A percentile compares a stretch with the other conserved stretches of the same genome.
Conservation (phyloP, 2,888 invertebrate species). For the Prenolepis imparis region DNA sequence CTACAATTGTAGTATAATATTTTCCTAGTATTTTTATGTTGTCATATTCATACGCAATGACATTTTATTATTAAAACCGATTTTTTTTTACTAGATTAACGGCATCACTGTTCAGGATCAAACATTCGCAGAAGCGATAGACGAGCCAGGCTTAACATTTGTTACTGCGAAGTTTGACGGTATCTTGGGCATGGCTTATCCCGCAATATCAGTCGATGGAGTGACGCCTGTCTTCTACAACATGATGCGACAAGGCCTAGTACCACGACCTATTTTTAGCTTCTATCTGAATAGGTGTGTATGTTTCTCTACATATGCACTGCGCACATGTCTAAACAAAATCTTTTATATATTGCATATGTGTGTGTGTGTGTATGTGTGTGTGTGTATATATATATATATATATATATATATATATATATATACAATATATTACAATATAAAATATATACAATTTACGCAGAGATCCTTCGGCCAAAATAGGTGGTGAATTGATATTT, state of each 20-base stretch:
- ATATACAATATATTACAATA: neutral
- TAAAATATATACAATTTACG: neutral
- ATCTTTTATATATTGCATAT: neutral
- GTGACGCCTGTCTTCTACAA: constrained; percentile 97
- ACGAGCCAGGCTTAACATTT: constrained; percentile 98
- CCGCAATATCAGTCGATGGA: constrained; percentile 95
- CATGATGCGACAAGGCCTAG: constrained; percentile 93
- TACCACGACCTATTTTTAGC: constrained; percentile 93
- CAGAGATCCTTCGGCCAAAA: constrained; percentile 91
- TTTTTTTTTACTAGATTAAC: constrained; percentile 89
- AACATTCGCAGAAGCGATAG: constrained; percentile 98
- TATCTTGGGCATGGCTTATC: constrained; percentile 97
- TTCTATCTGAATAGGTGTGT: constrained; percentile 95
- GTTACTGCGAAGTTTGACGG: constrained; percentile 99
- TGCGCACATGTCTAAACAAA: neutral
- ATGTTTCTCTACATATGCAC: neutral
- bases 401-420: too few relatives aligned
- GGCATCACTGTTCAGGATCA: constrained; percentile 91
- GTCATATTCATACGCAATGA: neutral
- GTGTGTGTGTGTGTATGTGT: too few relatives aligned
- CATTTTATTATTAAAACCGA: constrained; percentile 17
- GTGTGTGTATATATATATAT: too few relatives aligned
- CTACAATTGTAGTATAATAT: neutral
- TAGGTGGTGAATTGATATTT: constrained; percentile 96
- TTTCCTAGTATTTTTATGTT: neutral